Base-by-base conservation (phyloP, 1,140 invertebrate genomes). In the Lasaia peninsularis region DNA sequence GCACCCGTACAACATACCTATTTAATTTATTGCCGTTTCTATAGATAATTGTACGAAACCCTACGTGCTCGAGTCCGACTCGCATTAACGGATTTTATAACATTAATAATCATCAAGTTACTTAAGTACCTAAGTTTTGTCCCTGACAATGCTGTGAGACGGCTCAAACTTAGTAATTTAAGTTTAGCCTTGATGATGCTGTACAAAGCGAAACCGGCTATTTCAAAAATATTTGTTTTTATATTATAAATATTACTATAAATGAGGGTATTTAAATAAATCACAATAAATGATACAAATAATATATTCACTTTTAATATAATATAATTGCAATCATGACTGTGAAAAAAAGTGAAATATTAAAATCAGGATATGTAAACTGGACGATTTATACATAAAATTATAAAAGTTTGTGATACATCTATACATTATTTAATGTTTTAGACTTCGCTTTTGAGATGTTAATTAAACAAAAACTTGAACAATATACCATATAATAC, bases 261-360 rank as follows among this genome's bases (percentile, higher is more conserved):
- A 8, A 8, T 28, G 8, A 28, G 37, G 37, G 16, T 52, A 33
- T 34, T 33, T 20, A 52, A 33, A 34, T 16, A 52, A 50, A 31
- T 51, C n/a, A 12, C 28, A 51, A 51, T 28, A 24, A 62, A 60
- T 62, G 56, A 63, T 67, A 67, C 58, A 60, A 60, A 63, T 75
- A 79, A 67, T 82, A 81, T 84, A 83, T 86, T 84, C 79, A 69
- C 70, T 86, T 84, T 80, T 71, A 73, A 84, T 78, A 84, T 78
- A 82, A 83, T 86, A 77, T 84, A 75, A 73, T 79, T 75, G 78
- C 78, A 82, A 75, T 76, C 78, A 78, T 82, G 69, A 80, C 65
- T 67, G 67, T 76, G 77, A 79, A 62, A 73, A 76, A 78, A 74
- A 73, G 71, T 52, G 60, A 48, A 50, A 50, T 50, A 59, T 59